These are phyloP conservation scores for Drosophila navojoa DNA, from an alignment of 1,140 invertebrate species.

Conservation along the genomic window DNA sequence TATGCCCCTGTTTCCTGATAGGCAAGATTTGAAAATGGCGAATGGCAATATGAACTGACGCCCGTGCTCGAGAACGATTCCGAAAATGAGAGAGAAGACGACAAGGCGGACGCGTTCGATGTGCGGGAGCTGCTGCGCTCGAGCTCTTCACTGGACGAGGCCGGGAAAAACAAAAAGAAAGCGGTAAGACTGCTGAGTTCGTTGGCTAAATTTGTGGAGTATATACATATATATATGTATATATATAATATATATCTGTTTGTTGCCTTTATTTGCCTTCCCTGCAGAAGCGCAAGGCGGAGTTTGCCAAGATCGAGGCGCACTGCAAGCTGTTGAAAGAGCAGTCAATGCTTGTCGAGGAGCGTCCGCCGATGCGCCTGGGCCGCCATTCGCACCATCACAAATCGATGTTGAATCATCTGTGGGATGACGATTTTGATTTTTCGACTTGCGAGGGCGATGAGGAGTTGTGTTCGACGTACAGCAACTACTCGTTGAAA, in stretches of 20 bases:
- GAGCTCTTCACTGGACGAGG: slow-evolving; percentile 30
- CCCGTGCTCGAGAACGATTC: neutral
- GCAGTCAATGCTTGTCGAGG: neutral
- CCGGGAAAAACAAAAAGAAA: slow-evolving; percentile 34
- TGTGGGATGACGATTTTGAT: neutral
- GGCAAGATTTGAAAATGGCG: slow-evolving; percentile 1
- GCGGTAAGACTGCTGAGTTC: slow-evolving; percentile 3
- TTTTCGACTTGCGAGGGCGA: neutral
- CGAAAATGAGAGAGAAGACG: slow-evolving; percentile 5
- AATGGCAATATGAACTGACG: slow-evolving; percentile 25
- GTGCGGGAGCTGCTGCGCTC: slow-evolving; percentile 36
- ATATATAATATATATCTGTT: no score
- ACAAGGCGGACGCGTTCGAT: slow-evolving; percentile 21
- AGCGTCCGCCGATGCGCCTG: neutral
- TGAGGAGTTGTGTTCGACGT: neutral
- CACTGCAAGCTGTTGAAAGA: slow-evolving; percentile 2
- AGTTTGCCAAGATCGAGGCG: slow-evolving; percentile 39
- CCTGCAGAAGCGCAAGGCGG: slow-evolving; percentile 56
- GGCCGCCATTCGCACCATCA: no score
- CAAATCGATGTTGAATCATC: neutral
- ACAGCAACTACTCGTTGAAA: neutral
- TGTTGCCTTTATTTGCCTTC: no score
- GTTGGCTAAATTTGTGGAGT: no score
- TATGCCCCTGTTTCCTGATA: neutral
- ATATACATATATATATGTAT: no score